Evolutionary conservation across 1,140 invertebrate species (phyloP).

Genomic region (Lordiphosa collinella): DNA sequence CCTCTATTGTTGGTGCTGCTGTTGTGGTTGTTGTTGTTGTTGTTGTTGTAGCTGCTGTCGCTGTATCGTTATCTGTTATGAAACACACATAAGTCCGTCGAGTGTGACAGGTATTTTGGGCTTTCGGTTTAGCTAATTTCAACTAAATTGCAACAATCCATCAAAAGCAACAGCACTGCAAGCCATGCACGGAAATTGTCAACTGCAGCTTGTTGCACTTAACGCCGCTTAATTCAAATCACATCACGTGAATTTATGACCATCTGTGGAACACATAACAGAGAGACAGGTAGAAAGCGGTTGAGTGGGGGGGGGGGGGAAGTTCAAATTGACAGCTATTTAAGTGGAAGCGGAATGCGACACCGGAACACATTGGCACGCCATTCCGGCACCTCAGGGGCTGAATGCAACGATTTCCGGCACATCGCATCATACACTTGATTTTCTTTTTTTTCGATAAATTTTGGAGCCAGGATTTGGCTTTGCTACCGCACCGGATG

Average conservation of each 20-base stretch:
- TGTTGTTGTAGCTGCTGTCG: background rate
- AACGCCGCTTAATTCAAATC: constrained; percentile 52
- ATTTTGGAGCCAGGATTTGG: constrained; percentile 1
- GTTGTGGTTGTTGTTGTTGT: background rate
- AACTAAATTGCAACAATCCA: constrained; percentile 49
- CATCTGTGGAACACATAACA: constrained; percentile 40
- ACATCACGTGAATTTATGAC: constrained; percentile 46
- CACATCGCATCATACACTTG: background rate
- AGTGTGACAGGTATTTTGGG: constrained; percentile 17
- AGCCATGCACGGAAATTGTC: constrained; percentile 5
- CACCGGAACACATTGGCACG: constrained; percentile 47
- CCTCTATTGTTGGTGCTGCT: background rate
- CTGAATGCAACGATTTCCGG: constrained; percentile 23
- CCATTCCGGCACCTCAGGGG: constrained; percentile 15
- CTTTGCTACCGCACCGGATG: constrained; percentile 25
- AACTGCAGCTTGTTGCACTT: constrained; percentile 56
- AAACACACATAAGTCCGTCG: constrained; percentile 24
- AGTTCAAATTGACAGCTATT: background rate
- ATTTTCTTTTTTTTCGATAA: background rate
- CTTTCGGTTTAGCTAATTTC: constrained; percentile 29
- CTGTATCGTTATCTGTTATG: constrained; percentile 8
- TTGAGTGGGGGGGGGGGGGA: constrained; percentile 8
- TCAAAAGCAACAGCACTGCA: constrained; percentile 22
- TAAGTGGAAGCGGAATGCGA: constrained; percentile 13
- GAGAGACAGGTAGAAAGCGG: constrained; percentile 4